Evolutionary conservation across 1,140 invertebrate species (phyloP).

Genomic region (Heterodera schachtii): DNA sequence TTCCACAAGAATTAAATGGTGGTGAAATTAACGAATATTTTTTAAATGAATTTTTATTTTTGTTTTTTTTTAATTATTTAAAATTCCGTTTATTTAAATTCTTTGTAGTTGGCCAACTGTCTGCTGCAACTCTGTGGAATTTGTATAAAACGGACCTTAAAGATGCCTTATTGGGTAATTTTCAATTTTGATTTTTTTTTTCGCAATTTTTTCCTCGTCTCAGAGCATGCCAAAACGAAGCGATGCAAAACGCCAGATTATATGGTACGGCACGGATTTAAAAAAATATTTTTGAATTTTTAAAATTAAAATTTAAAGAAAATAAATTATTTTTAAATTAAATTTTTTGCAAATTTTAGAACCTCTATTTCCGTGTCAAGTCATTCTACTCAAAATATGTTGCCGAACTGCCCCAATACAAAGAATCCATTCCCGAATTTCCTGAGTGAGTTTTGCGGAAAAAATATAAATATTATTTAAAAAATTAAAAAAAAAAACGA

Average conservation of each 20-base stretch:
- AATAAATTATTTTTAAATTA: too few relatives aligned
- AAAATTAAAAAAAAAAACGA: too few relatives aligned
- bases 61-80: too few relatives aligned
- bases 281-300: constrained; percentile 69
- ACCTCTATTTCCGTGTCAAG: constrained; percentile 96
- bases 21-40: too few relatives aligned
- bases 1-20: constrained; percentile 72
- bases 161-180: constrained; percentile 81
- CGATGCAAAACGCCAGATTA: constrained; percentile 96
- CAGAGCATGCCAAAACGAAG: constrained; percentile 90
- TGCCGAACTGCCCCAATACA: constrained; percentile 94
- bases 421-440: constrained; percentile 88
- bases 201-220: constrained; percentile 33
- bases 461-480: too few relatives aligned
- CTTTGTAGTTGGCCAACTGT: constrained; percentile 80
- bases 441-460: constrained; percentile 74
- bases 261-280: constrained; percentile 72
- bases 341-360: constrained; percentile 78
- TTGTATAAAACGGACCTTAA: constrained; percentile 96
- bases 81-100: too few relatives aligned
- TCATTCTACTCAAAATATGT: constrained; percentile 98
- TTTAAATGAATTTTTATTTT: too few relatives aligned
- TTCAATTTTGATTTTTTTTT: constrained; percentile 15
- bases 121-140: constrained; percentile 94
- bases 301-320: too few relatives aligned